Percentiles rank a stretch among this genome's conserved stretches.
Evolutionary conservation across 2,113 vertebrate genomes (phyloP).

Genomic region (Ophiodon elongatus): DNA sequence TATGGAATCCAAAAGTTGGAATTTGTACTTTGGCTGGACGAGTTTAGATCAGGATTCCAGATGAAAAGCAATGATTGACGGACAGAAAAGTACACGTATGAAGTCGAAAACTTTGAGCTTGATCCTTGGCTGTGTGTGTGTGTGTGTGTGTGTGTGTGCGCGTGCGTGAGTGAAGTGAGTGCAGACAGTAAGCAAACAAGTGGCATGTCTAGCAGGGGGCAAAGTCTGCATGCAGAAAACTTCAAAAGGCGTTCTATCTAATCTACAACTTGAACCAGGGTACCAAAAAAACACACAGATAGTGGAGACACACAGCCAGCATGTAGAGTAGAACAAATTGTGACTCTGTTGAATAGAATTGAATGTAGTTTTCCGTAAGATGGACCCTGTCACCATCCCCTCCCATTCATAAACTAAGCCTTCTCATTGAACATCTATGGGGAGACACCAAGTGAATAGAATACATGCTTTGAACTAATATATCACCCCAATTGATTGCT

Average conservation of each 20-base stretch:
- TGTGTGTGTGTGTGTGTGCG: background rate
- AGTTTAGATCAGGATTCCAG: constrained; percentile 15
- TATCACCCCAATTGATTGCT: background rate
- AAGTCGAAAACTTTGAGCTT: background rate
- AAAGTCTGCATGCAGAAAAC: constrained; percentile 81
- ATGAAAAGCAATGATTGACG: background rate
- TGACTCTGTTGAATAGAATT: constrained; percentile 4
- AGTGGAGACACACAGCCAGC: constrained; percentile 28
- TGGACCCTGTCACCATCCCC: background rate
- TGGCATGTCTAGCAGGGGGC: constrained; percentile 70
- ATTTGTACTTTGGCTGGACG: constrained; percentile 34
- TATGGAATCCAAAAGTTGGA: constrained; percentile 32
- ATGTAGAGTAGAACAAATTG: constrained; percentile 25
- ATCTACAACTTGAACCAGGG: constrained; percentile 71
- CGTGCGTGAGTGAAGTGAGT: background rate
- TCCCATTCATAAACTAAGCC: background rate
- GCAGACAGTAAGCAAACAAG: constrained; percentile 74
- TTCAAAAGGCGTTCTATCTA: constrained; percentile 84
- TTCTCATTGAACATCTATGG: background rate
- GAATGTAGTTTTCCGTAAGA: background rate
- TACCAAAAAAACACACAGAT: constrained; percentile 71
- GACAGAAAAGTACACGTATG: background rate
- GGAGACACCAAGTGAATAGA: background rate
- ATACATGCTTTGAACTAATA: background rate
- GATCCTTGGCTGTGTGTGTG: background rate